Base-by-base conservation (phyloP, 2,888 invertebrate genomes). In the Seira sanloemensis region DNA sequence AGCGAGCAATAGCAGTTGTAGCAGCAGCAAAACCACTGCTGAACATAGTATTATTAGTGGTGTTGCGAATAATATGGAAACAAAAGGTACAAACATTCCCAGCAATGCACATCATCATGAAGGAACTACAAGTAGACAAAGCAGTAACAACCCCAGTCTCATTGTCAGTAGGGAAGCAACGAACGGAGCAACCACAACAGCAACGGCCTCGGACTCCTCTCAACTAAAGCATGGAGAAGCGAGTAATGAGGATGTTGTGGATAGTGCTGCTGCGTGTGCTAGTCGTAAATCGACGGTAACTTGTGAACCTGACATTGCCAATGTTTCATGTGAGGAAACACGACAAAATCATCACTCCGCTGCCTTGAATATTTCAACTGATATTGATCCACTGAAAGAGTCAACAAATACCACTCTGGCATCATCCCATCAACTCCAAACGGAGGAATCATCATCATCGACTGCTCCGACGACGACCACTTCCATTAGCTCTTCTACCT, bases 31-130 rank as follows among this genome's bases (percentile, higher is more conserved):
- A 58, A 77, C 9, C 71, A 72, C 23, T 71, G 75, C 21, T 24
- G 37, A 37, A 9, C 25, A 23, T 77, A 58, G 26, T 78, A 68
- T 21, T 73, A 76, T 37, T 26, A 9, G 68, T 50, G 50, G 83
- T 77, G 83, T 62, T 74, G 54, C 19, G 12, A 71, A 71, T 84
- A 84, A 75, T 79, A 84, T 84, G 84, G 84, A 84, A 79, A 76
- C 75, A 76, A 84, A 74, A 65, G 25, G 84, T 65, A 66, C 37
- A 79, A 79, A 79, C 76, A 84, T 84, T 84, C 84, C 84, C 84
- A 84, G 68, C 76, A 75, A 75, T 78, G 68, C 78, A 78, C 27
- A 78, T 25, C 69, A 82, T 69, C 73, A 67, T 72, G 37, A 76
- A 67, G 37, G 37, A 37, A 37, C 37, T 37, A 19, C 26, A 26